Percentiles rank a stretch among this genome's conserved stretches.
Conservation (phyloP, 2,888 invertebrate species). For the Electrophaes corylata region DNA sequence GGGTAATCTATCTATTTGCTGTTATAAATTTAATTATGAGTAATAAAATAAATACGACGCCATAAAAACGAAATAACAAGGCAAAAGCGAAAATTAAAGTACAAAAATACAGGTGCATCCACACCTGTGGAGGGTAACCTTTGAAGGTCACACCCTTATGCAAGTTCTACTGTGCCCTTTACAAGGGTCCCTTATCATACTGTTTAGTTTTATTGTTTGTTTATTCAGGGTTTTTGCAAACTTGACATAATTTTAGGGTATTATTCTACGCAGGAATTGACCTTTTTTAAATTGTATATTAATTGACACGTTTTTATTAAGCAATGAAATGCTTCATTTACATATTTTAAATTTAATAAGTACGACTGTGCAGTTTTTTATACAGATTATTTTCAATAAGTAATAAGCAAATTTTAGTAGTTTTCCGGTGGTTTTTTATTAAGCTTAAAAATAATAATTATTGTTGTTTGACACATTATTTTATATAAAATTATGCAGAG, state of each 20-base stretch:
- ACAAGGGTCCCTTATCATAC: constrained; percentile 10
- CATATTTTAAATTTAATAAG: no score
- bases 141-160: constrained; percentile 33
- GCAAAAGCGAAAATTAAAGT: constrained; percentile 22
- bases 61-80: constrained; percentile 4
- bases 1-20: not conserved
- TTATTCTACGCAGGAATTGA: not conserved
- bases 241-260: constrained; percentile 7
- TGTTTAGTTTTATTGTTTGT: constrained; percentile 6
- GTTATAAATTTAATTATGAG: not conserved
- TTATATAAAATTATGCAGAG: no score
- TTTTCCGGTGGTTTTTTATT: no score
- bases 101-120: constrained; percentile 25
- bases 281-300: not conserved
- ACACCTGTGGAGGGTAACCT: constrained; percentile 30
- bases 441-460: no score
- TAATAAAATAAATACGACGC: constrained; percentile 1
- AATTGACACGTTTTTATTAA: no score
- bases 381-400: no score
- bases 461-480: no score
- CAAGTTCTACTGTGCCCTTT: constrained; percentile 15
- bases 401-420: no score
- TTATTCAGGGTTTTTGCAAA: not conserved
- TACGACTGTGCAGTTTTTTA: no score
- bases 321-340: no score